These are phyloP conservation scores for Gasterosteus nipponicus DNA, from an alignment of 2,113 vertebrate genomes.

Conservation along the genomic window DNA sequence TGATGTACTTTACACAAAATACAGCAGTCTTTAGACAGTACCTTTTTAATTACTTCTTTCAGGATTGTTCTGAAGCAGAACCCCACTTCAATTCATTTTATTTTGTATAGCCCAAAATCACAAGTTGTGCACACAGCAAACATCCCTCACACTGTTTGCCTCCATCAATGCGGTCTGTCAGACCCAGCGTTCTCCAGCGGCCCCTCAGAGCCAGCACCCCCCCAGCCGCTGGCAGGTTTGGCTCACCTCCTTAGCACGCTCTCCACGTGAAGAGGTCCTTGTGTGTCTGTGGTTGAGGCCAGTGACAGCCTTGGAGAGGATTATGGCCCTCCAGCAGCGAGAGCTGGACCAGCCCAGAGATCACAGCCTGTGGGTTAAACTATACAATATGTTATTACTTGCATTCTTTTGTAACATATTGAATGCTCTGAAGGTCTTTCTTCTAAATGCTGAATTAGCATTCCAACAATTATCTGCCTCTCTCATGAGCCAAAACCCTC, in stretches of 20 bases:
- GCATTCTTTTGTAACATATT: constrained; percentile 1
- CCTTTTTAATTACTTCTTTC: no score
- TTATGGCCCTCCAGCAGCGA: constrained; percentile 27
- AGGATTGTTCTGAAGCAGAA: no score
- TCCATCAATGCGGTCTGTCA: constrained; percentile 13
- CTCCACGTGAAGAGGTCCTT: constrained; percentile 56
- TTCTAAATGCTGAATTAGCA: neutral
- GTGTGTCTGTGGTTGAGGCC: constrained; percentile 36
- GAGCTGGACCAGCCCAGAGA: constrained; percentile 31
- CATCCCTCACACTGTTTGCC: constrained; percentile 10
- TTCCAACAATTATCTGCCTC: no score
- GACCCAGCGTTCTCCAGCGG: neutral
- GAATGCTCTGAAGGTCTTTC: neutral
- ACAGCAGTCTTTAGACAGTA: no score
- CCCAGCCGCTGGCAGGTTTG: constrained; percentile 1
- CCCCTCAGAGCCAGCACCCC: neutral
- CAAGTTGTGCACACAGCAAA: constrained; percentile 7
- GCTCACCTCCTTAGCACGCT: constrained; percentile 1
- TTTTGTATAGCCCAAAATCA: no score
- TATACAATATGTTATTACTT: constrained; percentile 6
- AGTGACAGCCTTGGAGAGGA: constrained; percentile 52
- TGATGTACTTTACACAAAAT: no score
- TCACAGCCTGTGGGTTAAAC: no score
- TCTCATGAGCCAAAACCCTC: no score
- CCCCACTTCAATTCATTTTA: no score